Evolutionary conservation across 2,113 vertebrate genomes (phyloP).

Genomic region (Elgaria multicarinata): DNA sequence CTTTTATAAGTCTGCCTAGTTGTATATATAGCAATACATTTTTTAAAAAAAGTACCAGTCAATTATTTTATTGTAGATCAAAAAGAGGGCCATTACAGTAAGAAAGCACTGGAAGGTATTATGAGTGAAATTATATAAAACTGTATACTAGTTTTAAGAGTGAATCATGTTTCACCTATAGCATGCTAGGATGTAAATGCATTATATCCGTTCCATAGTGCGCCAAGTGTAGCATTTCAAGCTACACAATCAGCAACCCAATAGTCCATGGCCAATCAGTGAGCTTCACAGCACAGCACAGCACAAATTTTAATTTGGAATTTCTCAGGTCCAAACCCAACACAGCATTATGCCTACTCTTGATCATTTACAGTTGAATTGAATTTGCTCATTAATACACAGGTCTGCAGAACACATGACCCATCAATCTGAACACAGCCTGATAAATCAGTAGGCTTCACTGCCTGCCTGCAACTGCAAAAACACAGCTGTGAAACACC

Average conservation of each 20-base stretch:
- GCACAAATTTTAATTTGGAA: background rate
- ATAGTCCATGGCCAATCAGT: background rate
- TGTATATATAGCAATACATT: background rate
- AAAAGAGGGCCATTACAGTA: background rate
- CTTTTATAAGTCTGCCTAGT: background rate
- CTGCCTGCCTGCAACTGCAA: background rate
- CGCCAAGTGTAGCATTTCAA: background rate
- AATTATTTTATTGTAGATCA: background rate
- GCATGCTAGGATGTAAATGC: background rate
- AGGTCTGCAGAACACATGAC: background rate
- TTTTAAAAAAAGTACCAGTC: background rate
- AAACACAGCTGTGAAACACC: background rate
- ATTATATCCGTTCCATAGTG: background rate
- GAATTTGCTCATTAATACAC: background rate
- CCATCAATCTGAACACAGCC: background rate
- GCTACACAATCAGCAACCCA: background rate
- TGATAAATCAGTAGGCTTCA: background rate
- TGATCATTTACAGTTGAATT: background rate
- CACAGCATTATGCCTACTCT: background rate
- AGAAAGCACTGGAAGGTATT: background rate
- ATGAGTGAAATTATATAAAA: background rate
- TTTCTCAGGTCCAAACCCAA: background rate
- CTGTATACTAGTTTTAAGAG: background rate
- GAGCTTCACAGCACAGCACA: background rate
- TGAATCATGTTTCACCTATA: background rate